Evolutionary conservation across 2,888 invertebrate genomes (phyloP), one percentile per base, ranked within the genome.

Genomic region (Odontocerum albicorne): DNA sequence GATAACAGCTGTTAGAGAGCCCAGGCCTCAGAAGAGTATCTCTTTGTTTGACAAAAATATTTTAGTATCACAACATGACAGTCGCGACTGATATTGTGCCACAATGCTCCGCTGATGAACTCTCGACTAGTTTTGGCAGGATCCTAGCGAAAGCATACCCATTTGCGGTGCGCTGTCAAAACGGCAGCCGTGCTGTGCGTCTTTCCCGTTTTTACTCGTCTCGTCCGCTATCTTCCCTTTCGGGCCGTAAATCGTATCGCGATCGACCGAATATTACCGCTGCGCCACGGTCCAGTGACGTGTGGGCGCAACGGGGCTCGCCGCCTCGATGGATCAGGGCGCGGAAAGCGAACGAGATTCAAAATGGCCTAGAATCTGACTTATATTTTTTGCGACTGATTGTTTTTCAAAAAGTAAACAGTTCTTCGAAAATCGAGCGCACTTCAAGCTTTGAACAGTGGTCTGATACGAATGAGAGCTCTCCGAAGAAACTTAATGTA

Each of bases 101-200:
- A 74, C 77, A 77, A 75, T 75, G 62, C 62, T 62, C 60, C 72
- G 75, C 76, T 74, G 74, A 73, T 75, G 77, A 73, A 75, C 73
- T 73, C 74, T 75, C 72, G 73, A 73, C 74, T 76, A 75, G 75
- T 75, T 77, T 76, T 76, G 77, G 76, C 76, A 72, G 74, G 36
- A 49, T 52, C 57, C 56, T 51, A 56, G 56, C 51, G 56, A 56
- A 56, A 56, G 56, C 51, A 51, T 46, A 43, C 55, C 55, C 42
- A 38, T 45, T 21, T 39, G 47, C 40, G 51, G 35, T 35, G 39
- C 42, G 55, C 50, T 45, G 55, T 38, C 45, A 47, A 43, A 55
- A 49, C 27, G 39, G 35, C 47, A 35, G 21, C 33, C 55, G 49
- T 55, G 43, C 19, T 27, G 35, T 22, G 22, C 12, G 36, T 40